Base-by-base conservation (phyloP, 1,140 invertebrate genomes). In the Sitobion miscanthi region DNA sequence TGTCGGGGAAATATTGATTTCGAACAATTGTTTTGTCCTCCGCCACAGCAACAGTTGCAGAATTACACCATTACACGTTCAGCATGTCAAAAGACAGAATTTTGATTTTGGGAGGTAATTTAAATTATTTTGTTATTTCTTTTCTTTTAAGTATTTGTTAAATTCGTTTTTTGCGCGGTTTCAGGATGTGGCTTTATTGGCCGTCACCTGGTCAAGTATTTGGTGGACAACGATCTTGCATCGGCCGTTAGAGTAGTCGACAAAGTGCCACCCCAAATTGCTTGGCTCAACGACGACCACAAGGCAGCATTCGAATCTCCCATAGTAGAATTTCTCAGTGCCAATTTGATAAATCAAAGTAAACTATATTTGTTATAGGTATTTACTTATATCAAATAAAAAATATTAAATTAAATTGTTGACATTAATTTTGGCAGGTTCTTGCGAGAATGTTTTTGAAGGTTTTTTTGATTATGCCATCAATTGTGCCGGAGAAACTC, bases 161-260 rank as follows among this genome's bases (percentile, higher is more conserved):
- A 87, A 25, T 17, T 45, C 0, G 11, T 69, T 45, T 85, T 23
- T 45, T 52, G 23, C 17, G 83, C 35, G n/a, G 52, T 83, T 90
- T 93, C 95, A 98, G 98, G 98, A 95, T 98, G 98, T 96, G 98
- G 98, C 94, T 99, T 99, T 95, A 98, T 99, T 95, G 98, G 98
- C 93, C 96, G 98, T 94, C 97, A 99, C 96, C 96, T 99, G 94
- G 97, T 98, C 91, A 96, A 97, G 93, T 98, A 97, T 95, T 96
- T 99, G 94, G 95, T 98, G 94, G 96, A 96, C 90, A 97, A 98
- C 95, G 96, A 98, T 94, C 95, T 98, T 94, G 97, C 97, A 69
- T 97, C 97, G 94, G 96, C 96, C 95, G 95, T 99, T 77, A 96
- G 97, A 94, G 96, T 98, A 89, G 97, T 98, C 94, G 98, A 99